Conservation (phyloP, 2,888 invertebrate genomes). For the Lasioglossum morio region DNA sequence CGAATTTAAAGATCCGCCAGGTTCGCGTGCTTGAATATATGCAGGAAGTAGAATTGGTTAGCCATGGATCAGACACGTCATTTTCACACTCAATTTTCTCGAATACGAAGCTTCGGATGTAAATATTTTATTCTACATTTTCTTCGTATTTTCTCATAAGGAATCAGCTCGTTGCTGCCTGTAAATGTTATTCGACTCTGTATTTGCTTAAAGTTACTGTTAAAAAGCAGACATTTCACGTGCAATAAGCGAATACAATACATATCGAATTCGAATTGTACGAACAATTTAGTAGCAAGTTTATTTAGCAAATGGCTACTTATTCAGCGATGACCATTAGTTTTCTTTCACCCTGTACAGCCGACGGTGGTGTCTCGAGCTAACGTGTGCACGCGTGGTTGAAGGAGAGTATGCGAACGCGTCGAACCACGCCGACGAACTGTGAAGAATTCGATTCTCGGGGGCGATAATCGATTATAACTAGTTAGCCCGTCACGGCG, state of each 20-base stretch:
- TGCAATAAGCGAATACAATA: not conserved
- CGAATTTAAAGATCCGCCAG: no score
- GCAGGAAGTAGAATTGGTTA: no score
- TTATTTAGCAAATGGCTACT: not conserved
- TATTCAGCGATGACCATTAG: not conserved
- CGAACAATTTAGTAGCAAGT: not conserved
- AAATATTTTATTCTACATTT: no score
- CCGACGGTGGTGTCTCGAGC: not conserved
- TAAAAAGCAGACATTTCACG: no score
- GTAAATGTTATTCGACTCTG: no score
- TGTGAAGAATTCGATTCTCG: constrained; percentile 76
- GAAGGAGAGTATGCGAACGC: not conserved
- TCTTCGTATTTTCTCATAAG: no score
- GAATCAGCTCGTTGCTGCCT: no score
- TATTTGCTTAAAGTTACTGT: no score
- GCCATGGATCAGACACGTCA: no score
- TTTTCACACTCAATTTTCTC: no score
- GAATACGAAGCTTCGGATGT: no score
- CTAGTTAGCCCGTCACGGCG: constrained; percentile 62
- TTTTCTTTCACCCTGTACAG: not conserved
- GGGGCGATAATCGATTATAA: constrained; percentile 79
- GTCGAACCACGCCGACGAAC: constrained; percentile 52
- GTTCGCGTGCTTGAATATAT: no score
- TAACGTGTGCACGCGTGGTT: not conserved
- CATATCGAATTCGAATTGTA: not conserved